These are phyloP conservation scores for Entomyzon cyanotis DNA, from an alignment of 2,113 vertebrate genomes.

Conservation along the genomic window DNA sequence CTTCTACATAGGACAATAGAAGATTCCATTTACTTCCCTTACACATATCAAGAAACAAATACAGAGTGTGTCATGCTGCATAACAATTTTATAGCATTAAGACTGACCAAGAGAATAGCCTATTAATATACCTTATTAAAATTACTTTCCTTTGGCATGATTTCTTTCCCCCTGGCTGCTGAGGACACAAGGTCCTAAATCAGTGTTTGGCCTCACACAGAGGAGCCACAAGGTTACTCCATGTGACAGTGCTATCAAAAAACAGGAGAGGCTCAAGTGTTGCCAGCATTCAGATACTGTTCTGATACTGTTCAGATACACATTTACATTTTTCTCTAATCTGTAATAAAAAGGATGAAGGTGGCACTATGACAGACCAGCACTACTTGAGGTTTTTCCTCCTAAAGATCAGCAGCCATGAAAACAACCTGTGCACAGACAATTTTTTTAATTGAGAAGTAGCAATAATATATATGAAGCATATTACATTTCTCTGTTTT, in stretches of 20 bases:
- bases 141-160: neutral
- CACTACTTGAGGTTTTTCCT: neutral
- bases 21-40: neutral
- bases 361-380: neutral
- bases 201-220: neutral
- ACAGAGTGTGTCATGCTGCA: neutral
- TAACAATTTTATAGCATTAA: neutral
- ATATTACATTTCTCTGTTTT: neutral
- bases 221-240: neutral
- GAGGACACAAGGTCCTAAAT: neutral
- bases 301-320: neutral
- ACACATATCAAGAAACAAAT: neutral
- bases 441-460: neutral
- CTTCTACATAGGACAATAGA: neutral
- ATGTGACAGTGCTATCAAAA: neutral
- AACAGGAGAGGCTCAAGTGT: neutral
- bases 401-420: neutral
- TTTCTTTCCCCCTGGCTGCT: neutral
- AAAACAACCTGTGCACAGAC: neutral
- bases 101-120: neutral
- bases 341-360: neutral
- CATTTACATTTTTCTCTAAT: neutral
- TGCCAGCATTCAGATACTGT: fast-evolving
- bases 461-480: neutral
- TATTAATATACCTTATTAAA: neutral